Percentiles rank a stretch among this genome's conserved stretches.
Evolutionary conservation across 2,888 invertebrate genomes (phyloP).

Genomic region (Eupeodes luniger): DNA sequence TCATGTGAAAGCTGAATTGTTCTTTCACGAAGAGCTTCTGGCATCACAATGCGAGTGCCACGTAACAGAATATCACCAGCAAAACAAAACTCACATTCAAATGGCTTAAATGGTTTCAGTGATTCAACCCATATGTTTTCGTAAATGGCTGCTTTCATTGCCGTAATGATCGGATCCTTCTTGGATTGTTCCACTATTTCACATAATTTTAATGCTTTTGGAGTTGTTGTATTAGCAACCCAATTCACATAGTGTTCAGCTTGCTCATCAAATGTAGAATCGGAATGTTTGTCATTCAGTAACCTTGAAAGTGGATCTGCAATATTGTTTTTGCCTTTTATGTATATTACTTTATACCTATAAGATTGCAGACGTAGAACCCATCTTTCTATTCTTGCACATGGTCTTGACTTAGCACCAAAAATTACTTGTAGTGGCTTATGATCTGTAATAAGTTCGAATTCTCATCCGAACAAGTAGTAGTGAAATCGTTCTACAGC

Average conservation of each 20-base stretch:
- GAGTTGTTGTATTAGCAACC: background rate
- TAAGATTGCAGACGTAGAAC: background rate
- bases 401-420: background rate
- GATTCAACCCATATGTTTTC: too few relatives aligned
- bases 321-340: background rate
- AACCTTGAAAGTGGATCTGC: slow-evolving; percentile 3
- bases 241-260: too few relatives aligned
- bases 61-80: background rate
- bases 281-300: background rate
- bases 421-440: slow-evolving; percentile 2
- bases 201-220: background rate
- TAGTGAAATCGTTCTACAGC: background rate
- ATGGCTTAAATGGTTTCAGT: background rate
- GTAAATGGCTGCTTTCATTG: too few relatives aligned
- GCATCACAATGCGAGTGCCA: background rate
- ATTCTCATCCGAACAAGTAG: background rate
- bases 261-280: too few relatives aligned
- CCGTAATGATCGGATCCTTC: too few relatives aligned
- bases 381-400: background rate
- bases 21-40: too few relatives aligned
- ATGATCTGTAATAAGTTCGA: background rate
- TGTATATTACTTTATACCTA: background rate
- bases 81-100: slow-evolving; percentile 4
- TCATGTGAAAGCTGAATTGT: too few relatives aligned
- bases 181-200: background rate